Conservation (phyloP, 2,113 vertebrate genomes). For the Ornithorhynchus anatinus region DNA sequence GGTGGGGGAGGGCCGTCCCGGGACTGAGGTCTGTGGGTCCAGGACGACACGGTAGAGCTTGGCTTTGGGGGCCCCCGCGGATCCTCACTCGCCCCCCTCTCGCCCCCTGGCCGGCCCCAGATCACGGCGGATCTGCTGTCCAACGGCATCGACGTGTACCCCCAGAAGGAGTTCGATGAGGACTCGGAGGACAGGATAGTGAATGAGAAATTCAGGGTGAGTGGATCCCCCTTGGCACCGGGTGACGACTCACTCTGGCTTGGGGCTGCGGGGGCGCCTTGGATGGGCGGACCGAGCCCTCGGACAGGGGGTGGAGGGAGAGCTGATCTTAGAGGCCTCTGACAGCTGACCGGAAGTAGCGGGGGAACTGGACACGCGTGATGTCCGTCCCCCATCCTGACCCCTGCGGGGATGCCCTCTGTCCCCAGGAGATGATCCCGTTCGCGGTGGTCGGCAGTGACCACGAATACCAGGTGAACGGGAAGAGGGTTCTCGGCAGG, state of each 20-base stretch:
- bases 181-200: constrained; percentile 90
- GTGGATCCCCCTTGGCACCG: constrained; percentile 11
- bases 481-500: constrained; percentile 91
- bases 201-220: constrained; percentile 95
- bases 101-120: constrained; percentile 55
- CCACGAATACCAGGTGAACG: constrained; percentile 97
- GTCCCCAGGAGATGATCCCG: constrained; percentile 91
- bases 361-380: too few relatives aligned
- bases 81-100: background rate
- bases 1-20: too few relatives aligned
- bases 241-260: background rate
- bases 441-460: constrained; percentile 98
- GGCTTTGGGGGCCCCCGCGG: background rate
- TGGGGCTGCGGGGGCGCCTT: background rate
- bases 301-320: background rate
- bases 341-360: too few relatives aligned
- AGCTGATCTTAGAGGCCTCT: accelerated
- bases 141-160: constrained; percentile 93
- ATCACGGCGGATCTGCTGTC: constrained; percentile 90
- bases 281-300: accelerated
- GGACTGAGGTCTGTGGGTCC: too few relatives aligned
- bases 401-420: background rate
- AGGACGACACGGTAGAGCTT: too few relatives aligned
- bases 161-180: constrained; percentile 97
- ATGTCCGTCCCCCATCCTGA: too few relatives aligned